Evolutionary conservation across 2,797 vertebrate genomes (phyloP), one percentile per base, ranked within the genome.

Genomic region (Dicrostonyx torquatus): DNA sequence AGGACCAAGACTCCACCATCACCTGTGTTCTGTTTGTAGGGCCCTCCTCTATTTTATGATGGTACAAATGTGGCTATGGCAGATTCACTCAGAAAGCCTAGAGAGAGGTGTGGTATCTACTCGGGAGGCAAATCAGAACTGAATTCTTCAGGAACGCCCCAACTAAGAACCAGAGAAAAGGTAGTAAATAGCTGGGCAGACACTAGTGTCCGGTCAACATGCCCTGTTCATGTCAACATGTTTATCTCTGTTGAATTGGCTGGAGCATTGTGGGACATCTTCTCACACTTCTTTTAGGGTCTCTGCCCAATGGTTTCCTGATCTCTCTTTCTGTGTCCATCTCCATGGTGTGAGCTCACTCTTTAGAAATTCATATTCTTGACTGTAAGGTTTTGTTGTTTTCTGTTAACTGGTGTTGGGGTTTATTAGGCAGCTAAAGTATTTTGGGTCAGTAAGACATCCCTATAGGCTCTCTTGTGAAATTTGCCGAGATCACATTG

Each of bases 41-140:
- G 24, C 0, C 0, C 3, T 75, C 0, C 3, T 75, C 29, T 55
- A 62, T 1, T 22, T n/a, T 43, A 29, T 87, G 10, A 24, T 26
- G 0, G 0, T 40, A 55, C 40, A 60, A 0, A 45, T 40, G 48
- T 22, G 17, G 15, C 48, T 76, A 5, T 31, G 10, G 66, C 29
- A 77, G 66, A n/a, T 34, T 34, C 37, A 37, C 26, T 13, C 9
- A 22, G 40, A 40, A 76, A 48, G 20, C 40, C 60, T 22, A 76
- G 40, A 58, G 40, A 18, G 75, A 5, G 18, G 37, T 24, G 15
- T 45, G 37, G 7, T 34, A 2, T 92, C 43, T 40, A 20, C 26
- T 37, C 10, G 15, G 58, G 53, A 72, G 24, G 40, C 79, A 93
- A 68, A 40, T 45, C 83, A 50, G 72, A 53, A 45, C 12, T 8